Base-by-base conservation (phyloP, 2,113 vertebrate species). In the Bagarius yarrelli region DNA sequence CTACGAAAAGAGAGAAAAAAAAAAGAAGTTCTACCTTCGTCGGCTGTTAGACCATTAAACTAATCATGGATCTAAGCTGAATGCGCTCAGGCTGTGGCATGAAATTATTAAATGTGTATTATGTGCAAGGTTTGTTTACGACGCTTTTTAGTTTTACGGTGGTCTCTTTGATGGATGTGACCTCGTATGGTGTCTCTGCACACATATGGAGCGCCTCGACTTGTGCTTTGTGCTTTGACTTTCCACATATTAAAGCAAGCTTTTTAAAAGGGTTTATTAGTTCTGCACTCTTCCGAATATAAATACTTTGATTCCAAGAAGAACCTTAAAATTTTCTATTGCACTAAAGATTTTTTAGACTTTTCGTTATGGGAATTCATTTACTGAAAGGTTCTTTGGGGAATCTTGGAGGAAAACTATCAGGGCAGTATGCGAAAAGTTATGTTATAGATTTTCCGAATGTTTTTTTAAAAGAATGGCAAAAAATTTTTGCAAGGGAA, bases 1-100 rank as follows among this genome's bases (percentile, higher is more conserved):
- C 81, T 61, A 52, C 27, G 52, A 64, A 73, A 79, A 69, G 47
- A 73, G 75, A 52, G 50, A 50, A 21, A 70, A 63, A 61, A 27
- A 61, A 47, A 57, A 40, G 50, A 53, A 63, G 73, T 32, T 57
- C 69, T 81, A 66, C 79, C 82, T 83, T 78, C 75, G 21, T 74
- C 40, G 60, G 60, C 75, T 47, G 50, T 78, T n/a, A 76, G 55
- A 78, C 61, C 53, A 78, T 78, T 66, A 78, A 59, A 53, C 80
- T 82, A 55, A 77, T 47, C 44, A 34, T 32, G 34, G 64, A 34
- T 81, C n/a, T 64, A 73, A 76, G 81, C 63, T 60, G 52, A 64
- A 50, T 47, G 61, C 32, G 4, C 53, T 67, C 40, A 44, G 75
- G 60, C 44, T 78, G 66, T 14, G 1, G 44, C 18, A 55, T 11